A percentile compares a stretch with the other conserved stretches of the same genome.
Conservation (phyloP, 2,113 vertebrate genomes). For the Rhinoderma darwinii region DNA sequence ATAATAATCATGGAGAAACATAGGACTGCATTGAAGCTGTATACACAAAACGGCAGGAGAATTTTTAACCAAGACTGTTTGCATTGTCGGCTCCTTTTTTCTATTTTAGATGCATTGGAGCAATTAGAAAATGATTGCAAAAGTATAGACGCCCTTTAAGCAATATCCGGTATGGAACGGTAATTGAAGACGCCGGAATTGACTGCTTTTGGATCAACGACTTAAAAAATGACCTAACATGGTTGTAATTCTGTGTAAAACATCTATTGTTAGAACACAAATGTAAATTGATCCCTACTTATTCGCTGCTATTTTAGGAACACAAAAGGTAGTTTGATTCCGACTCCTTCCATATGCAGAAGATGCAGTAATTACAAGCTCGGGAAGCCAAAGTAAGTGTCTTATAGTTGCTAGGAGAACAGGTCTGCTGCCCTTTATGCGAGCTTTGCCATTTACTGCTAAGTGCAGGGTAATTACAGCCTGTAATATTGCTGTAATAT, state of each 20-base stretch:
- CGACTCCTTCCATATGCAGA: background rate
- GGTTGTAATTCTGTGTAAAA: background rate
- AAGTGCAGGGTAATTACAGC: constrained; percentile 49
- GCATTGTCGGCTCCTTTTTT: too few species aligned
- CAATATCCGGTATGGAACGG: too few species aligned
- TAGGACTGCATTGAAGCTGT: too few species aligned
- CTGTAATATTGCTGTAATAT: constrained; percentile 24
- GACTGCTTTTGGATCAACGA: background rate
- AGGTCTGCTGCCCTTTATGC: background rate
- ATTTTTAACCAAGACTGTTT: too few species aligned
- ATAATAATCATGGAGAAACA: too few species aligned
- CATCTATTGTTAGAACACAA: background rate
- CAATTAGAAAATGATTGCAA: too few species aligned
- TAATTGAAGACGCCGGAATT: too few species aligned
- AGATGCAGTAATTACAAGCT: background rate
- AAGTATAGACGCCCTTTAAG: too few species aligned
- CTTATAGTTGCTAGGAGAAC: background rate
- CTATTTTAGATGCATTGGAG: too few species aligned
- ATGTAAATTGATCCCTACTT: background rate
- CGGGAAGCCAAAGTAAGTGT: background rate
- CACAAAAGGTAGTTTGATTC: background rate
- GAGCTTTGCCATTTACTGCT: constrained; percentile 4
- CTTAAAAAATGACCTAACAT: background rate
- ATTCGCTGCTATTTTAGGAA: background rate
- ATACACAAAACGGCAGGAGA: too few species aligned